Percentiles rank a stretch among this genome's conserved stretches.
Conservation (phyloP, 1,140 invertebrate genomes). For the Lerema accius region DNA sequence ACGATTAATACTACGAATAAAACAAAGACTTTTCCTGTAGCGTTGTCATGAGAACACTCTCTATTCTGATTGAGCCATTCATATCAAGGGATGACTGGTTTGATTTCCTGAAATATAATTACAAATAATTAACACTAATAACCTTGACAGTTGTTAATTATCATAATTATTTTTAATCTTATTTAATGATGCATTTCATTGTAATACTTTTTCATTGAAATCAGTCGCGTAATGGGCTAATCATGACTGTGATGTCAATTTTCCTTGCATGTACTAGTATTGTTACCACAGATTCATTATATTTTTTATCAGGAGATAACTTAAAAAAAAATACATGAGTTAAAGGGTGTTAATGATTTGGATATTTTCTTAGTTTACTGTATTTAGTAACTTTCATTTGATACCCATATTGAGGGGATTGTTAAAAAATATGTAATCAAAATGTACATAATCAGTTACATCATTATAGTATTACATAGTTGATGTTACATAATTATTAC, state of each 20-base stretch:
- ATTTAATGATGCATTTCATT: slow-evolving; percentile 4
- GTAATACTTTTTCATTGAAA: not conserved
- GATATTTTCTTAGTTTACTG: too few relatives aligned
- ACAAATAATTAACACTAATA: slow-evolving; percentile 8
- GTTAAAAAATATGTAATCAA: too few relatives aligned
- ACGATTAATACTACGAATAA: too few relatives aligned
- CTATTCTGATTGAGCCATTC: not conserved
- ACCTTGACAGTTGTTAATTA: slow-evolving; percentile 1
- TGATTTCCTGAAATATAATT: slow-evolving; percentile 64
- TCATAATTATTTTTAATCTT: slow-evolving; percentile 7
- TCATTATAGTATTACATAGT: too few relatives aligned
- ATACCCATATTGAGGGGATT: too few relatives aligned
- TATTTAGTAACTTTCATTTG: too few relatives aligned
- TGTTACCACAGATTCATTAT: not conserved
- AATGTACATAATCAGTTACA: too few relatives aligned
- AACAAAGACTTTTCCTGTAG: not conserved
- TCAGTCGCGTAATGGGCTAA: not conserved
- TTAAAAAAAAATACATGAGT: too few relatives aligned
- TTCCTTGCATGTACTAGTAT: not conserved
- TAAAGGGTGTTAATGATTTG: too few relatives aligned
- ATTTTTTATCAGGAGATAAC: too few relatives aligned
- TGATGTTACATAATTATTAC: too few relatives aligned
- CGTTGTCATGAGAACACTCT: not conserved
- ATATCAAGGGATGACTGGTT: slow-evolving; percentile 55
- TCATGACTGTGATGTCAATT: not conserved